A percentile compares a stretch with the other conserved stretches of the same genome.
phyloP scores from a whole-genome alignment of 2,113 vertebrate species.

The Peromyscus leucopus region DNA sequence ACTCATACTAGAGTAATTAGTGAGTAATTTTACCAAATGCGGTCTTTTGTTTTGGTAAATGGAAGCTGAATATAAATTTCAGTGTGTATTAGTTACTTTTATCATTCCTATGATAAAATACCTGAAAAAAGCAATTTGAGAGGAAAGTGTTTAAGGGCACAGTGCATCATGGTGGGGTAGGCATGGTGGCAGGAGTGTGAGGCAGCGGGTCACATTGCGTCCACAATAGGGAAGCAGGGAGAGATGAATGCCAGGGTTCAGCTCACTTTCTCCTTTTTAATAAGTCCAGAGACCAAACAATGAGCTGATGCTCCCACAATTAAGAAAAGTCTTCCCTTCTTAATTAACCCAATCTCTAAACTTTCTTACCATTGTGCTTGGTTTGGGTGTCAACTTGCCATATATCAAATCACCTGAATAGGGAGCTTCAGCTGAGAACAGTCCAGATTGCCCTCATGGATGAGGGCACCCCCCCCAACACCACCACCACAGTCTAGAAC shows the following conservation, averaged over 20 bases:
- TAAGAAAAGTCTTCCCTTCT: neutral
- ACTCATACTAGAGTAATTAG: neutral
- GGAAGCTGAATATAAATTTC: neutral
- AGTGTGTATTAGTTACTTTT: neutral
- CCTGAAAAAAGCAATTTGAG: neutral
- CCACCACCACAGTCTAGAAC: too few species aligned
- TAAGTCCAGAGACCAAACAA: neutral
- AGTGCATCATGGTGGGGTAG: neutral
- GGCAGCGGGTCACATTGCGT: neutral
- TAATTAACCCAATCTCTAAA: neutral
- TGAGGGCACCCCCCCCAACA: neutral
- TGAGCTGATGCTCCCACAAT: neutral
- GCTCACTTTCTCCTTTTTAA: neutral
- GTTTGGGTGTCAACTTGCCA: neutral
- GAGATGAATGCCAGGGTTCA: neutral
- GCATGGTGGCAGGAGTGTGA: neutral
- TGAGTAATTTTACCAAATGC: neutral
- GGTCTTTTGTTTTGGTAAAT: neutral
- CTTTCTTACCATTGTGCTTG: neutral
- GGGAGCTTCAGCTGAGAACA: neutral
- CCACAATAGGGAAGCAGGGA: neutral
- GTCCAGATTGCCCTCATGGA: neutral
- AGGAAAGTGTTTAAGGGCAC: neutral
- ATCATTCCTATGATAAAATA: neutral
- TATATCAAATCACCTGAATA: neutral